These are phyloP conservation scores for Poecilus cupreus DNA, from an alignment of 2,888 invertebrate genomes.

Conservation along the genomic window DNA sequence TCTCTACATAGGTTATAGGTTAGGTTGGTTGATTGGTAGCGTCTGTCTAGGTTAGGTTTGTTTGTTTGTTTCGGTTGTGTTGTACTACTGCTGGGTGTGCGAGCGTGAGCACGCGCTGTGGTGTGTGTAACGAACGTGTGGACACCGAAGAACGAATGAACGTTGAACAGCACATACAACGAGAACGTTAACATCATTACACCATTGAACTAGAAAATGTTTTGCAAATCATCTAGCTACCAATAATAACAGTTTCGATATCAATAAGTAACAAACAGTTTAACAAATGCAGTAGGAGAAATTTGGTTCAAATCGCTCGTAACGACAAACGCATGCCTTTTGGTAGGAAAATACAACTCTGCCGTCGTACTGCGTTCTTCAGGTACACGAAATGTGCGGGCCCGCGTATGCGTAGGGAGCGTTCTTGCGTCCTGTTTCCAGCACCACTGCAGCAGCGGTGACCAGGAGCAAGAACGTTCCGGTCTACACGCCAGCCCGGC, in stretches of 20 bases:
- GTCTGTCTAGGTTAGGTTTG: background rate
- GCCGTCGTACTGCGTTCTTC: conserved; percentile 39
- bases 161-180: conserved; percentile 57
- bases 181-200: conserved; percentile 57
- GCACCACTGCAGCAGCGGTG: conserved; percentile 2
- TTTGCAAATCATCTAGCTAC: conserved; percentile 54
- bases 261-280: conserved; percentile 51
- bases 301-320: conserved; percentile 26
- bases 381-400: conserved; percentile 44
- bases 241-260: conserved; percentile 44
- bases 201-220: conserved; percentile 56
- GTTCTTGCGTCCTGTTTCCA: conserved; percentile 1
- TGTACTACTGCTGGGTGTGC: conserved; percentile 34
- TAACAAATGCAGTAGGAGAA: conserved; percentile 46
- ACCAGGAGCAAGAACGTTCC: background rate
- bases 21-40: background rate
- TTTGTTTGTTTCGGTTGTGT: background rate
- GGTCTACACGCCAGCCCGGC: background rate
- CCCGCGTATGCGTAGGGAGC: background rate
- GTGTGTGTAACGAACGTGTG: conserved; percentile 40
- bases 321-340: conserved; percentile 10
- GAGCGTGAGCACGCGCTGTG: background rate
- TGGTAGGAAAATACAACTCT: conserved; percentile 30
- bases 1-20: background rate
- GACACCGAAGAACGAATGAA: conserved; percentile 57